Percentiles rank a stretch among this genome's conserved stretches.
Evolutionary conservation across 2,797 vertebrate genomes (phyloP).

Genomic region (Myripristis jacobus): DNA sequence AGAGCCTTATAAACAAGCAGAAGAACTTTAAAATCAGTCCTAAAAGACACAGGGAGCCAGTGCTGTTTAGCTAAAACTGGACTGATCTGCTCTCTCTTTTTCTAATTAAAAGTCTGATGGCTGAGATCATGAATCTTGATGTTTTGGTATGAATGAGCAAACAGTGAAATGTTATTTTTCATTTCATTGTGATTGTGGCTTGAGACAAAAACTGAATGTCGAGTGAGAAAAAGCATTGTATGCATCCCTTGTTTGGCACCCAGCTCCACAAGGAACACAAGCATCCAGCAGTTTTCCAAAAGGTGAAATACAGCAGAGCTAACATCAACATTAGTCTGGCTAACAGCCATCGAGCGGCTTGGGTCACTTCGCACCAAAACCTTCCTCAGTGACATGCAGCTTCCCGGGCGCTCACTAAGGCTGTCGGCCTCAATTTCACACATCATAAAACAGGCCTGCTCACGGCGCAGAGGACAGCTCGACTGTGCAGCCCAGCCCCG

Average conservation of each 20-base stretch:
- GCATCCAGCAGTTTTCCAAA: constrained; percentile 7
- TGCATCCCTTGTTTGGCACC: too few relatives aligned
- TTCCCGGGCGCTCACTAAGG: constrained; percentile 32
- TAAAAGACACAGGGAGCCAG: too few relatives aligned
- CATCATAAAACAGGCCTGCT: constrained; percentile 59
- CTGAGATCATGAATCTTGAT: too few relatives aligned
- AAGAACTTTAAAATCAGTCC: too few relatives aligned
- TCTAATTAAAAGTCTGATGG: too few relatives aligned
- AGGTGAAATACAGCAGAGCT: constrained; percentile 24
- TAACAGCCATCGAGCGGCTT: constrained; percentile 28
- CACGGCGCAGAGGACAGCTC: constrained; percentile 35
- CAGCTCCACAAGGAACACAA: not conserved
- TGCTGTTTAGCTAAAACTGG: too few relatives aligned
- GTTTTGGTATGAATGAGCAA: too few relatives aligned
- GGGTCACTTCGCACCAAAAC: constrained; percentile 28
- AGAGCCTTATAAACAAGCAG: too few relatives aligned
- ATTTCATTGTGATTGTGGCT: not conserved
- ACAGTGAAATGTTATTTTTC: too few relatives aligned
- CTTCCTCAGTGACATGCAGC: constrained; percentile 33
- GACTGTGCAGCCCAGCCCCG: constrained; percentile 13
- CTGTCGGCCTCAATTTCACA: constrained; percentile 71
- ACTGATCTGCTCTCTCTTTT: too few relatives aligned
- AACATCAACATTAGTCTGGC: constrained; percentile 18
- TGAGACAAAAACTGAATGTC: not conserved
- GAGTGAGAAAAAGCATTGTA: not conserved